These are phyloP conservation scores for Oasisia sp. DNA, from an alignment of 2,888 invertebrate species.

Conservation along the genomic window DNA sequence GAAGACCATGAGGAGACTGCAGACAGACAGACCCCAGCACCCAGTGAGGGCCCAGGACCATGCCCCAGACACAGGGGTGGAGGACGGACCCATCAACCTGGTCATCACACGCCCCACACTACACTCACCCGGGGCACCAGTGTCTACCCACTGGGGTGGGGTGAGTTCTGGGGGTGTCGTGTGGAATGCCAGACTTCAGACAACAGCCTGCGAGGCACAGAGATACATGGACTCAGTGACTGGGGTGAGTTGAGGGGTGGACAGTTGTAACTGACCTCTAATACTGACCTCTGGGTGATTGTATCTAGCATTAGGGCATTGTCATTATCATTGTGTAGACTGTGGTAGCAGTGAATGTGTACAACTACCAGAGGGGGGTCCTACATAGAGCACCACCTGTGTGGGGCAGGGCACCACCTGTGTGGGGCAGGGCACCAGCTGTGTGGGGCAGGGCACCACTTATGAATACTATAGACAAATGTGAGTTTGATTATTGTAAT, in stretches of 20 bases:
- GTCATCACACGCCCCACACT: neutral
- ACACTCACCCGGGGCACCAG: neutral
- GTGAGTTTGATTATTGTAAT: too few relatives aligned
- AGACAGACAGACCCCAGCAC: neutral
- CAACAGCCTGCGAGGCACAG: neutral
- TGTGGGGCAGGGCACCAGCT: too few relatives aligned
- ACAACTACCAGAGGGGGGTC: too few relatives aligned
- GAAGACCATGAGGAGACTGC: constrained; percentile 47
- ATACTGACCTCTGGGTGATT: too few relatives aligned
- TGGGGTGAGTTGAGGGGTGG: neutral
- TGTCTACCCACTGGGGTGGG: neutral
- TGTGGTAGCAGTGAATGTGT: too few relatives aligned
- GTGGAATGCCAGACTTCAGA: neutral
- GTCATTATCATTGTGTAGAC: too few relatives aligned
- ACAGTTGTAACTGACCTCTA: too few relatives aligned
- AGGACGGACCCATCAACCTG: neutral
- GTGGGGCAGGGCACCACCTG: too few relatives aligned
- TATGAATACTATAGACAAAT: too few relatives aligned
- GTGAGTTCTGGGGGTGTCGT: neutral
- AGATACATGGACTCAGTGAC: neutral
- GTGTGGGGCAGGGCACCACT: too few relatives aligned
- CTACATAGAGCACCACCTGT: too few relatives aligned
- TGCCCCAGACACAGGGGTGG: neutral
- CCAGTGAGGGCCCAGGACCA: neutral
- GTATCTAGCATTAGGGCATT: too few relatives aligned